Conservation (phyloP, 1,140 invertebrate species). For the Drosophila nigromelanica region DNA sequence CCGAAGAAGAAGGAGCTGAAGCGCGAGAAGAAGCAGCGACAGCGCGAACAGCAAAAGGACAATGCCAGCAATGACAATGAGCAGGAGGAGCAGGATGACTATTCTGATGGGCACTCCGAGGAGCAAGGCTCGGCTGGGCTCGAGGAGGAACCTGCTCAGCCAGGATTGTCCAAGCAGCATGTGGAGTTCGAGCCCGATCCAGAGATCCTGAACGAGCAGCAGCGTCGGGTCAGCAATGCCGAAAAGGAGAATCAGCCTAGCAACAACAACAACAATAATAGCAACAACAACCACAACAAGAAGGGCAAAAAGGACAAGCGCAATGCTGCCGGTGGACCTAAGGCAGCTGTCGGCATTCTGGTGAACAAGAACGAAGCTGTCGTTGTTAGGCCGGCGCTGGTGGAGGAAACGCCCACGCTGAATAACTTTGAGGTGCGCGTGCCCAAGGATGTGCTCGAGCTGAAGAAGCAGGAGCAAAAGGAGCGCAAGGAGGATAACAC, state of each 20-base stretch:
- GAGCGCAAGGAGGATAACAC: constrained; percentile 75
- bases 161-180: constrained; percentile 77
- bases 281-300: constrained; percentile 29
- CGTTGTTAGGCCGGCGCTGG: constrained; percentile 66
- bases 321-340: constrained; percentile 45
- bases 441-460: constrained; percentile 92
- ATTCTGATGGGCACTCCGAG: constrained; percentile 77
- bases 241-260: constrained; percentile 65
- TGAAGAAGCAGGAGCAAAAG: constrained; percentile 84
- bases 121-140: constrained; percentile 67
- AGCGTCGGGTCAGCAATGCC: constrained; percentile 70
- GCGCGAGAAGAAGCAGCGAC: constrained; percentile 75
- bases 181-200: constrained; percentile 83
- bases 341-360: constrained; percentile 84
- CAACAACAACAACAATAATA: constrained; percentile 23
- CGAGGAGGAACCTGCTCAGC: constrained; percentile 45
- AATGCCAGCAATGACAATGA: constrained; percentile 62
- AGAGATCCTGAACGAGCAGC: constrained; percentile 69
- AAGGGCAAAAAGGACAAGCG: constrained; percentile 85
- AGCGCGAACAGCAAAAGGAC: constrained; percentile 64
- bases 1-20: constrained; percentile 77
- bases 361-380: constrained; percentile 87
- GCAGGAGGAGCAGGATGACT: constrained; percentile 70
- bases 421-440: constrained; percentile 92
- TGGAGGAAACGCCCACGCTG: constrained; percentile 71